Evolutionary conservation across 2,113 vertebrate genomes (phyloP).

Genomic region (Columbina picui): DNA sequence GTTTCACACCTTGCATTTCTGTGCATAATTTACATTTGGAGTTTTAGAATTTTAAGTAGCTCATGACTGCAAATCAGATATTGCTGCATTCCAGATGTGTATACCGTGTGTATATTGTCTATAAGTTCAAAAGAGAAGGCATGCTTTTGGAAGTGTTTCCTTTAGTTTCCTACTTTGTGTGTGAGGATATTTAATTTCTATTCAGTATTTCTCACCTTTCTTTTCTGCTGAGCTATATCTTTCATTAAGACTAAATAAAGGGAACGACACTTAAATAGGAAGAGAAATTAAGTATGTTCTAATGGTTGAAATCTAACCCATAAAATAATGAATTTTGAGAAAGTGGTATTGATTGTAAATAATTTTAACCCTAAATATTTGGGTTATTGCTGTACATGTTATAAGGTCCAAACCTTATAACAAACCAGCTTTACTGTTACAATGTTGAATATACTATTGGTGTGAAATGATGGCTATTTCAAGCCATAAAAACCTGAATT

Average conservation of each 20-base stretch:
- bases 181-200: neutral
- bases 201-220: neutral
- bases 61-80: neutral
- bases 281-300: neutral
- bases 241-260: neutral
- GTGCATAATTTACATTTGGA: neutral
- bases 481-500: neutral
- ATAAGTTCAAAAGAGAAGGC: neutral
- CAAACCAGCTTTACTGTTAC: neutral
- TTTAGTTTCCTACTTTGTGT: neutral
- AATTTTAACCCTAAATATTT: neutral
- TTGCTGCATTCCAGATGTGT: neutral
- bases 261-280: neutral
- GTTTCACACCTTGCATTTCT: constrained; percentile 4
- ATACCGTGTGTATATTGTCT: neutral
- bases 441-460: neutral
- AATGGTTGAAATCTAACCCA: neutral
- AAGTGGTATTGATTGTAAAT: neutral
- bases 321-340: neutral
- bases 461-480: constrained; percentile 2
- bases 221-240: neutral
- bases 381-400: neutral
- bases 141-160: neutral
- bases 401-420: neutral
- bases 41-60: neutral